A percentile compares a stretch with the other conserved stretches of the same genome.
Evolutionary conservation across 2,888 invertebrate species (phyloP).

Genomic region (Gisinianus flammeolus): DNA sequence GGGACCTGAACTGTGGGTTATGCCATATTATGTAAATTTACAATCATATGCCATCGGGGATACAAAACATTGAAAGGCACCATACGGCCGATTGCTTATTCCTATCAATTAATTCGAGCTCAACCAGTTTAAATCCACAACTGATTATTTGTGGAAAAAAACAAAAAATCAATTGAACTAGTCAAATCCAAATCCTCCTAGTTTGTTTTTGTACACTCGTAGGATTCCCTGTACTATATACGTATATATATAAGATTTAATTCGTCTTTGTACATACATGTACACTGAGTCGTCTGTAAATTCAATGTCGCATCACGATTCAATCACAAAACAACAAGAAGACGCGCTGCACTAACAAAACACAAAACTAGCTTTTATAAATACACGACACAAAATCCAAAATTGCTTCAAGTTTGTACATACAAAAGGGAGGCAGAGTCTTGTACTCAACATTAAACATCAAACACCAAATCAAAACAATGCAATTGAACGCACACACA

Average conservation of each 20-base stretch:
- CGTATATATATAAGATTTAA: not conserved
- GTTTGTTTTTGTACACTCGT: not conserved
- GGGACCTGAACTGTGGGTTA: slow-evolving; percentile 29
- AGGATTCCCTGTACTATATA: not conserved
- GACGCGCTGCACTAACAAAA: not conserved
- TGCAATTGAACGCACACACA: not conserved
- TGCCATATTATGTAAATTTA: slow-evolving; percentile 43
- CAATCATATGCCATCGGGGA: not conserved
- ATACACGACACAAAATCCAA: not conserved
- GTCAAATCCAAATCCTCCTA: not conserved
- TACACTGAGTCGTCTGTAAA: not conserved
- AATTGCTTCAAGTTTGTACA: not conserved
- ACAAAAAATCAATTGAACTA: not conserved
- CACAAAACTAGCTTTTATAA: not conserved
- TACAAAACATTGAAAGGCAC: slow-evolving; percentile 32
- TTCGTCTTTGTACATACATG: not conserved
- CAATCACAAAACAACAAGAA: not conserved
- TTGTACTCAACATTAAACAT: not conserved
- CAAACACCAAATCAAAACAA: not conserved
- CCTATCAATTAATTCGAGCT: slow-evolving; percentile 12
- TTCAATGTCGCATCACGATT: not conserved
- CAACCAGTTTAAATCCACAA: slow-evolving; percentile 41
- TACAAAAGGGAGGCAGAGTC: not conserved
- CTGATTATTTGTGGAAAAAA: slow-evolving; percentile 39
- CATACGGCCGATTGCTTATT: slow-evolving; percentile 33